phyloP scores from a whole-genome alignment of 2,113 vertebrate genomes.

The Oxyruncus cristatus region DNA sequence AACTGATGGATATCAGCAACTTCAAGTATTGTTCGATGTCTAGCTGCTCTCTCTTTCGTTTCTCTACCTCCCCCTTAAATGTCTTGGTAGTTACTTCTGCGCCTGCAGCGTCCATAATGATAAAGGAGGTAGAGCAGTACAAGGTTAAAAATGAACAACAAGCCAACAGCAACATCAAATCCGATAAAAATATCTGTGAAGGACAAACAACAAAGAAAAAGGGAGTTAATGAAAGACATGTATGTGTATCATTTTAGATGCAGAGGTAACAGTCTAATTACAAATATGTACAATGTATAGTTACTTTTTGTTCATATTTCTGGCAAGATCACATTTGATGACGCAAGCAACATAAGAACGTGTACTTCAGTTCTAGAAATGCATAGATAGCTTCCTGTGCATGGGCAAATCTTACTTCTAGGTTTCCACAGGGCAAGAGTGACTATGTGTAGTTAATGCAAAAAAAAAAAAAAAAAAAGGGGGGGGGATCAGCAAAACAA shows the following conservation, averaged over 20 bases:
- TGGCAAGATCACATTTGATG: not conserved
- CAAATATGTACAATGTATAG: not conserved
- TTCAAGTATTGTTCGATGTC: not conserved
- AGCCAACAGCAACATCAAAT: constrained; percentile 51
- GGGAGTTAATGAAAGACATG: not conserved
- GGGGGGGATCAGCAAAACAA: not conserved
- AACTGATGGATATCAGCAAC: not conserved
- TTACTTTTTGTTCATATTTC: not conserved
- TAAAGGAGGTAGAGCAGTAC: constrained; percentile 59
- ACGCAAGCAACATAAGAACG: not conserved
- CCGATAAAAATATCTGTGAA: constrained; percentile 41
- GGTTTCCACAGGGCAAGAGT: not conserved
- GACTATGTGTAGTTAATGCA: not conserved
- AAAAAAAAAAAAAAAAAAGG: not conserved
- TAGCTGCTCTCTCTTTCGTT: not conserved
- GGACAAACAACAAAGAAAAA: not conserved
- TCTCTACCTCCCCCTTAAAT: constrained; percentile 29
- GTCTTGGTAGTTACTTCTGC: constrained; percentile 58
- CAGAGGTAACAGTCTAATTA: not conserved
- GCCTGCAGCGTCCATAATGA: constrained; percentile 56
- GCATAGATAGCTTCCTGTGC: not conserved
- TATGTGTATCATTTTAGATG: not conserved
- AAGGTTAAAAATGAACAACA: constrained; percentile 53
- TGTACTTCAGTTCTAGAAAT: not conserved
- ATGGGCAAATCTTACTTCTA: not conserved